A percentile compares a stretch with the other conserved stretches of the same genome.
Conservation (phyloP, 2,113 vertebrate genomes). For the Electrona antarctica region DNA sequence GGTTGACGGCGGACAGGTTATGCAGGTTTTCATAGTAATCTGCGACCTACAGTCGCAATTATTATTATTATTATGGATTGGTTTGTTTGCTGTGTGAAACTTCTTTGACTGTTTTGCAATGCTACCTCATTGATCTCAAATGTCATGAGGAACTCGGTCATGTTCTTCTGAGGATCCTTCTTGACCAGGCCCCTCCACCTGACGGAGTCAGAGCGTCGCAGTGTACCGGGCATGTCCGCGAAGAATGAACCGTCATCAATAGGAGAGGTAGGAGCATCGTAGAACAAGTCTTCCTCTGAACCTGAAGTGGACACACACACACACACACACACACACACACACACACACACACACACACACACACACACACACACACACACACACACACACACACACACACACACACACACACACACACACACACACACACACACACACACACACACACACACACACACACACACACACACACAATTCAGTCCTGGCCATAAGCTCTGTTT, state of each 20-base stretch:
- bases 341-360: constrained; percentile 16
- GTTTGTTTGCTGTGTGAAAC: neutral
- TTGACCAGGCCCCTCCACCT: constrained; percentile 74
- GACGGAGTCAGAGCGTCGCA: constrained; percentile 52
- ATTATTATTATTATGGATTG: no score
- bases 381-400: neutral
- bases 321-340: neutral
- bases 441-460: no score
- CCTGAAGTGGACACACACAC: constrained; percentile 51
- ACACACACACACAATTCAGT: no score
- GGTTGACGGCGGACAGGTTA: no score
- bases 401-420: constrained; percentile 8
- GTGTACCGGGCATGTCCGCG: constrained; percentile 68
- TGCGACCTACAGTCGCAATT: no score
- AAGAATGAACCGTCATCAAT: constrained; percentile 83
- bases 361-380: constrained; percentile 12
- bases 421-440: neutral
- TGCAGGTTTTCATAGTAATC: no score
- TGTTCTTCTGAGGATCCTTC: constrained; percentile 86
- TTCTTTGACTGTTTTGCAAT: neutral
- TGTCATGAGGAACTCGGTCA: constrained; percentile 84
- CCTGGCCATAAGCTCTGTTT: no score
- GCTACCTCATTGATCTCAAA: constrained; percentile 93
- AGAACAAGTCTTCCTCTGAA: constrained; percentile 93
- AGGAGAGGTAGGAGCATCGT: constrained; percentile 91